phyloP scores from a whole-genome alignment of 2,797 vertebrate species.

The Eptatretus atami region DNA sequence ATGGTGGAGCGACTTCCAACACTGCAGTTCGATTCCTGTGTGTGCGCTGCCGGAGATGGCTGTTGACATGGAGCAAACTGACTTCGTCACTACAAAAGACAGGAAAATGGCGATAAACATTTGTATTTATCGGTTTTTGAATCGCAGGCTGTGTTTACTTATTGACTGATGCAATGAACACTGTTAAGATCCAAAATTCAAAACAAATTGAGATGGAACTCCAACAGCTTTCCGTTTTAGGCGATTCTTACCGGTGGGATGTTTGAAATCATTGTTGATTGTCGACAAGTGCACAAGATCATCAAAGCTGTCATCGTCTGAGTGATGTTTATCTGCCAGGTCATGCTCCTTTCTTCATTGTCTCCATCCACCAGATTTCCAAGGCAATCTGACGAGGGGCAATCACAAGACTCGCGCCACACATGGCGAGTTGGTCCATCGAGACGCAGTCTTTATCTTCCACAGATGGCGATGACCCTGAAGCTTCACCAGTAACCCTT shows the following conservation, averaged over 20 bases:
- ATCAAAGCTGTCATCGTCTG: slow-evolving; percentile 16
- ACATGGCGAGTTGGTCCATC: too few species aligned
- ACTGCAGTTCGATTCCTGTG: slow-evolving; percentile 25
- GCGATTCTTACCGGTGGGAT: slow-evolving; percentile 5
- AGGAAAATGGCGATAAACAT: too few species aligned
- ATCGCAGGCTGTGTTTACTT: too few species aligned
- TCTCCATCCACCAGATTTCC: neutral
- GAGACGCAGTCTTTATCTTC: too few species aligned
- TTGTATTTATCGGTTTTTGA: too few species aligned
- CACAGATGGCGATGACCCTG: too few species aligned
- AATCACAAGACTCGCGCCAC: too few species aligned
- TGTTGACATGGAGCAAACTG: slow-evolving; percentile 16
- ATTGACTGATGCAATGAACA: too few species aligned
- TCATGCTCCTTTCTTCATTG: slow-evolving; percentile 8
- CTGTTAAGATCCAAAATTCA: too few species aligned
- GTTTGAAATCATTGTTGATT: slow-evolving; percentile 22
- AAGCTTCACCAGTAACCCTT: too few species aligned
- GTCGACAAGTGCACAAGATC: slow-evolving; percentile 19
- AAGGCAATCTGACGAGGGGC: neutral
- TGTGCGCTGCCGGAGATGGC: slow-evolving; percentile 12
- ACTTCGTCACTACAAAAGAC: slow-evolving; percentile 27
- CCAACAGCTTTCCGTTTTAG: too few species aligned
- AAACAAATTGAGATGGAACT: too few species aligned
- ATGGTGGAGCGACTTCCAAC: slow-evolving; percentile 48
- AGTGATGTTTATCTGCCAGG: slow-evolving; percentile 7